Percentiles rank a stretch among this genome's conserved stretches.
Evolutionary conservation across 2,797 vertebrate genomes (phyloP).

Genomic region (Anableps anableps): DNA sequence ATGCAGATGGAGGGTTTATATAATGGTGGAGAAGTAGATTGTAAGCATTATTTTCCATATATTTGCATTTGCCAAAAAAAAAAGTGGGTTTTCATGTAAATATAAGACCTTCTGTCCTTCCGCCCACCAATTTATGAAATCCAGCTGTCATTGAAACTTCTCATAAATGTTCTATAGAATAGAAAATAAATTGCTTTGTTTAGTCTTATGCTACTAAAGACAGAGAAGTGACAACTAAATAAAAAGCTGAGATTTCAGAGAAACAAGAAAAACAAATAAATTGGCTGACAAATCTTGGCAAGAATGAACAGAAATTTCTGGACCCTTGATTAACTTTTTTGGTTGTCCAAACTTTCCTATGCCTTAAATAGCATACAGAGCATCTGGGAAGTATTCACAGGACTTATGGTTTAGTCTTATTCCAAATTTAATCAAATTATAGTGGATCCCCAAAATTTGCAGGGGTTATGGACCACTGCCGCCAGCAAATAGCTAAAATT

Average conservation of each 20-base stretch:
- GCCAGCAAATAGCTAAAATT: background rate
- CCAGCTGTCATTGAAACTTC: slow-evolving; percentile 36
- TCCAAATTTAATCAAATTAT: background rate
- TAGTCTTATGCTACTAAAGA: background rate
- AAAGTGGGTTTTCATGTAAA: slow-evolving; percentile 27
- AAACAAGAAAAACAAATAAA: background rate
- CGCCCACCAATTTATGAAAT: slow-evolving; percentile 21
- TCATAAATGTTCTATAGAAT: slow-evolving; percentile 21
- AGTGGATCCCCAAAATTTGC: background rate
- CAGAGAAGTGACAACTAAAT: background rate
- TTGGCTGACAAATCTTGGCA: background rate
- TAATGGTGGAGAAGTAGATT: background rate
- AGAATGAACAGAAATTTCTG: background rate
- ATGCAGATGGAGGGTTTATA: background rate
- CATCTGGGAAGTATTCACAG: background rate
- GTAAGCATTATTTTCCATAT: background rate
- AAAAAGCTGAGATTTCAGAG: background rate
- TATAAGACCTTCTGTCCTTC: slow-evolving; percentile 32
- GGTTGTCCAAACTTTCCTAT: background rate
- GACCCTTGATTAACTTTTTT: background rate
- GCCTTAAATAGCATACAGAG: background rate
- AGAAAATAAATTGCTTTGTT: background rate
- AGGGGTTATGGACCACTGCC: background rate
- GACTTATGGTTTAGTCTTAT: background rate
- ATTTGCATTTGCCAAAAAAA: slow-evolving; percentile 19